Base-by-base conservation (phyloP, 2,888 invertebrate species). In the Drosophila neonasuta region DNA sequence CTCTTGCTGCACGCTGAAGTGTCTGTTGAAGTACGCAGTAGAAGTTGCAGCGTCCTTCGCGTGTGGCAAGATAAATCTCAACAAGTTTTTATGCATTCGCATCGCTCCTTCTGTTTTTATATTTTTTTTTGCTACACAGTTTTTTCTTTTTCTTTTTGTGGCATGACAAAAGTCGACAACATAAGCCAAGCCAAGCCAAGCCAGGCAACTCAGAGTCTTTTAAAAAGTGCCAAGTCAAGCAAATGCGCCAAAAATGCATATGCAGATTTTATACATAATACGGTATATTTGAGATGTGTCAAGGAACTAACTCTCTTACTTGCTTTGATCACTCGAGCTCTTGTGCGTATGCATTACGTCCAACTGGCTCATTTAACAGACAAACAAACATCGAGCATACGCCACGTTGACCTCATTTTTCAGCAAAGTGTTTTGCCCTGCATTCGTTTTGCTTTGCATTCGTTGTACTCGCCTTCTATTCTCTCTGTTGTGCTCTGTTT, bases 31-130 rank as follows among this genome's bases (percentile, higher is more conserved):
- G 41, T 50, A 42, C 55, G 61, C 36, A 10, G 29, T 11, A 45
- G 30, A 66, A 66, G 64, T 71, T 65, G 71, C 64, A 45, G 66
- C 68, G 64, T 63, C 62, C 70, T 70, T 75, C 79, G 82, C 79
- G 76, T 79, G 81, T 68, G 83, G 71, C 86, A 79, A 81, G 83
- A 84, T 85, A 85, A 84, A 84, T 84, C 84, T 85, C 80, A 84
- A 85, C 83, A 84, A 85, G 80, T 84, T 83, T 81, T 83, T 83
- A 79, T 81, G 74, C 79, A 76, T 79, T 74, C 70, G 66, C 44
- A 55, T 64, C 57, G 48, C 68, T 57, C 44, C 20, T 58, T 34
- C 30, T 49, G 29, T 20, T 4, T 50, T 48, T 61, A 4, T 20
- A 4, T 17, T 20, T 20, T 20, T 20, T 20, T 20, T 20, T 20